phyloP scores from a whole-genome alignment of 2,888 invertebrate genomes.

The Agapostemon virescens region DNA sequence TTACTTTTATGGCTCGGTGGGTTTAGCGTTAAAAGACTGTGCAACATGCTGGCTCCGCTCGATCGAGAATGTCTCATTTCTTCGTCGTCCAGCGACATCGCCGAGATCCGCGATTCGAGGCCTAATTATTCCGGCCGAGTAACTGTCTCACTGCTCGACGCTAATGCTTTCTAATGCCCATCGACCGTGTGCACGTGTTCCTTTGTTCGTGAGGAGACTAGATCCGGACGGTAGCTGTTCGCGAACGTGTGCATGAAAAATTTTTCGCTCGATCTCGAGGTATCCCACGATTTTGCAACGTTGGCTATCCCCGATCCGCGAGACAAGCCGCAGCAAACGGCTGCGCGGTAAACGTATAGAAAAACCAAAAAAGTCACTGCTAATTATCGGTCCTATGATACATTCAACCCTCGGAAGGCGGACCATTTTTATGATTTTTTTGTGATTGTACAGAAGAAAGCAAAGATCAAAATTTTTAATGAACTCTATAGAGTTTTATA shows the following conservation, averaged over 20 bases:
- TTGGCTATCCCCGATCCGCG: constrained; percentile 45
- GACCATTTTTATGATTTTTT: too few relatives aligned
- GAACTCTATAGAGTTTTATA: too few relatives aligned
- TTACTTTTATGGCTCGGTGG: too few relatives aligned
- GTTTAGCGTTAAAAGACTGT: too few relatives aligned
- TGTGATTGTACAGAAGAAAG: too few relatives aligned
- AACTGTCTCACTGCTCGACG: constrained; percentile 35
- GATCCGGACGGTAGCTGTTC: neutral
- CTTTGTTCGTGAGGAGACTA: constrained; percentile 32
- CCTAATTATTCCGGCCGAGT: constrained; percentile 50
- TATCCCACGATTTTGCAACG: constrained; percentile 48
- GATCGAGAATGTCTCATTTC: neutral
- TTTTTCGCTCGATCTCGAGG: constrained; percentile 27
- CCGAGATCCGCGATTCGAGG: constrained; percentile 22
- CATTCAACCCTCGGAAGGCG: too few relatives aligned
- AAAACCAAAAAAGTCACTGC: neutral
- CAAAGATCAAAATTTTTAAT: too few relatives aligned
- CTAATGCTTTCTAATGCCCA: constrained; percentile 56
- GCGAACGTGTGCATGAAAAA: constrained; percentile 23
- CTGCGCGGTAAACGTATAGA: neutral
- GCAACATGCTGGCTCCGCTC: neutral
- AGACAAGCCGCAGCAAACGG: constrained; percentile 11
- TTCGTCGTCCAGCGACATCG: constrained; percentile 12
- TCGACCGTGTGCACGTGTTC: constrained; percentile 37
- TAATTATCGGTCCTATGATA: too few relatives aligned